Evolutionary conservation across 2,797 vertebrate species (phyloP).

Genomic region (Nyctalus aviator): DNA sequence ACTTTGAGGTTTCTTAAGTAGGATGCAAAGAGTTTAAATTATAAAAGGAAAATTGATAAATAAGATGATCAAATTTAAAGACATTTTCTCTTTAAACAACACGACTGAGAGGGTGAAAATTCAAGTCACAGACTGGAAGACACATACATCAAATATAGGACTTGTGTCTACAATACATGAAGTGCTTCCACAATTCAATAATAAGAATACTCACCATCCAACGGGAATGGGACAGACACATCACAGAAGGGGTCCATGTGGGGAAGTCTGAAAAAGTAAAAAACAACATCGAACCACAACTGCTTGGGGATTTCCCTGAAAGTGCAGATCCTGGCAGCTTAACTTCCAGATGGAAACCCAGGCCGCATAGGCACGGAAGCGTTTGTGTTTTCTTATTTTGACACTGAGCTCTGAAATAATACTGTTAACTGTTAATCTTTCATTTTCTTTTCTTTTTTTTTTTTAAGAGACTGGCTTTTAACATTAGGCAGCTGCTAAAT

Average conservation of each 20-base stretch:
- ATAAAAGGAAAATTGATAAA: not conserved
- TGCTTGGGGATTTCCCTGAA: not conserved
- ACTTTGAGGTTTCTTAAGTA: not conserved
- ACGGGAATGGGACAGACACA: accelerated
- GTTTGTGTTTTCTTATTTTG: not conserved
- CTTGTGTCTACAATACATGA: accelerated
- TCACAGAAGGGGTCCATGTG: no score
- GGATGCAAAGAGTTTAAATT: not conserved
- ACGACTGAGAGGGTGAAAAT: not conserved
- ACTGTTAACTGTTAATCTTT: not conserved
- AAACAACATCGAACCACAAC: not conserved
- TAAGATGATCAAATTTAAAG: not conserved
- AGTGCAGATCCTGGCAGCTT: no score
- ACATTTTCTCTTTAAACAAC: not conserved
- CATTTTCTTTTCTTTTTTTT: not conserved
- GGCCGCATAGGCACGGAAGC: not conserved
- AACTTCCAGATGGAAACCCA: not conserved
- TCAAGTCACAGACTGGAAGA: not conserved
- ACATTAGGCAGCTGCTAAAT: not conserved
- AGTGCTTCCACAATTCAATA: no score
- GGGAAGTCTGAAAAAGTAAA: not conserved
- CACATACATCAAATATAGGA: accelerated
- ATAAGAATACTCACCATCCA: not conserved
- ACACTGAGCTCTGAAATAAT: conserved; percentile 4
- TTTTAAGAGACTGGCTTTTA: not conserved